Percentiles rank a stretch among this genome's conserved stretches.
phyloP scores from a whole-genome alignment of 2,113 vertebrate species.

The Charadrius vociferus region DNA sequence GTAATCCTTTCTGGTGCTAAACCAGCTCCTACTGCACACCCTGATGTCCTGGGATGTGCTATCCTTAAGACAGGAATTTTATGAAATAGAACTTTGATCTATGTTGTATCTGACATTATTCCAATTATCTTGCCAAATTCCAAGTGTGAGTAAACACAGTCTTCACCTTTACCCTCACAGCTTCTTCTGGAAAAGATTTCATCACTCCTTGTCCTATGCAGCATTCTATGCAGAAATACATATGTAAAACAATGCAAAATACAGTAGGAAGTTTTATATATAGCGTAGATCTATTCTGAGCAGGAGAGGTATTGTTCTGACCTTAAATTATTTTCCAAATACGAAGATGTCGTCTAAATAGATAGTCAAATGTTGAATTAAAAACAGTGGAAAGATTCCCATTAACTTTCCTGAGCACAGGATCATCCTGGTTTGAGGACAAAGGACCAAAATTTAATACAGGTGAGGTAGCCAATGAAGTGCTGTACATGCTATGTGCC shows the following conservation, averaged over 20 bases:
- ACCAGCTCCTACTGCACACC: background rate
- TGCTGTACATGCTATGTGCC: background rate
- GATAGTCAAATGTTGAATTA: background rate
- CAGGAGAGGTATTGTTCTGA: background rate
- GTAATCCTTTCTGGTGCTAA: background rate
- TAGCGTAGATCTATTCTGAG: background rate
- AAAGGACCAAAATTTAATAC: background rate
- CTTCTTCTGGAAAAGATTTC: background rate
- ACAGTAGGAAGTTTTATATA: background rate
- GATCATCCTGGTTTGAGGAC: background rate
- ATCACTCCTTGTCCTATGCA: background rate
- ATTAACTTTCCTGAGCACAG: background rate
- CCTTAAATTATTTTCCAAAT: background rate
- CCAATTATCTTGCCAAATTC: constrained; percentile 32
- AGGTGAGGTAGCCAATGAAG: background rate
- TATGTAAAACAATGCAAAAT: background rate
- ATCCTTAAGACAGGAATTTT: background rate
- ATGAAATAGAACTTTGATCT: constrained; percentile 7
- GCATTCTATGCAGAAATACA: background rate
- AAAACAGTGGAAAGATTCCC: background rate
- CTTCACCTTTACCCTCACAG: background rate
- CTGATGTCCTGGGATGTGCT: background rate
- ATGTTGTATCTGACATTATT: constrained; percentile 25
- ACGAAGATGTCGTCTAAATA: background rate
- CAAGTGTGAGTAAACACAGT: constrained; percentile 20